Base-by-base conservation (phyloP, 2,888 invertebrate species). In the Volucella bombylans region DNA sequence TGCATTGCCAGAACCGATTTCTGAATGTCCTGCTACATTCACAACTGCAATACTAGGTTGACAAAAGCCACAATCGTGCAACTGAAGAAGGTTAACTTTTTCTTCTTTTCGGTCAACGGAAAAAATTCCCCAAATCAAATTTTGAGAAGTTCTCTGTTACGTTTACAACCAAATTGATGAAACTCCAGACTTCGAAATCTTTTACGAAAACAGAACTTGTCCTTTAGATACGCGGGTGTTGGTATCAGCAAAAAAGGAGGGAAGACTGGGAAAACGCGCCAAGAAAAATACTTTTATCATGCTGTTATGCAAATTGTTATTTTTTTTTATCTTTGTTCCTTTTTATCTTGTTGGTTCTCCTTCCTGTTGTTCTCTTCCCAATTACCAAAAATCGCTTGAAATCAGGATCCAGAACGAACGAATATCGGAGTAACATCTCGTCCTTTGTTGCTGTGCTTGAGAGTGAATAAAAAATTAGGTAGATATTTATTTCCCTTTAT, bases 381-480 rank as follows among this genome's bases (percentile, higher is more conserved):
- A 78, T 72, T 68, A 82, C 72, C 41, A 15, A 62, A 50, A 78
- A 77, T 23, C 57, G 49, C 72, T 39, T 50, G 39, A 38, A 72
- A 72, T 82, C 72, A 52, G 72, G 77, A 78, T 72, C 62, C 65
- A 61, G 67, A 62, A 78, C 47, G 49, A 49, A 76, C 49, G 49
- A 49, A 76, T 50, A 78, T 82, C 72, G 67, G 55, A 72, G 77
- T 47, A 54, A 55, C 65, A 64, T 72, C 62, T 72, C 55, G 72
- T 77, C 59, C 67, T 77, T 62, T 72, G 52, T 67, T 72, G 77
- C 57, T 62, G 59, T 54, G 45, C 31, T 72, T 45, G 47, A 49
- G 49, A 68, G 69, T 57, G 62, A 69, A 82, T 68, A 72, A 65
- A 55, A 77, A 82, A 77, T 82, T 72, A 72, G 71, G 65, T 64